phyloP scores from a whole-genome alignment of 2,797 vertebrate species.

The Vireo griseus region DNA sequence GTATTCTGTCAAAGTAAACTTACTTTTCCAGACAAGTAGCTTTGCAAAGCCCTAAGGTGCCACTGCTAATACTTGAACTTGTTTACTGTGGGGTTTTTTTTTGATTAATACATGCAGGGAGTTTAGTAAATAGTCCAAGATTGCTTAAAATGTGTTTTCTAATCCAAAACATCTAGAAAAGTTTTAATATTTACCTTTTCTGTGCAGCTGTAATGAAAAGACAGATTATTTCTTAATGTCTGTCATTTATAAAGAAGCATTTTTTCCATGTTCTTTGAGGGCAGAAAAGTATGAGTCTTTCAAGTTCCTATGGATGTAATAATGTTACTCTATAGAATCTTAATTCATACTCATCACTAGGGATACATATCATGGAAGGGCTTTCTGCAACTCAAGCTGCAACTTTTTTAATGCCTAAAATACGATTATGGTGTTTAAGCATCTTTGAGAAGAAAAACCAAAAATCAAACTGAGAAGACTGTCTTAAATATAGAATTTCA shows the following conservation, averaged over 20 bases:
- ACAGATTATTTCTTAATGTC: neutral
- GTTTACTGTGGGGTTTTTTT: neutral
- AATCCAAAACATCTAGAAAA: neutral
- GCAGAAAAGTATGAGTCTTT: neutral
- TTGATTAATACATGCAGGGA: neutral
- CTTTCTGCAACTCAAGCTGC: neutral
- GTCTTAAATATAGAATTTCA: neutral
- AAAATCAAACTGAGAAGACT: neutral
- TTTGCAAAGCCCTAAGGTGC: neutral
- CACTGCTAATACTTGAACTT: neutral
- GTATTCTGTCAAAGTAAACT: slow-evolving; percentile 40
- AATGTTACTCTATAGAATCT: neutral
- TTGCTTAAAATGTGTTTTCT: neutral
- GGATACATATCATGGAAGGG: neutral
- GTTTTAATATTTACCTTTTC: neutral
- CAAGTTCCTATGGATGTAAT: neutral
- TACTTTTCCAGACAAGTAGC: slow-evolving; percentile 20
- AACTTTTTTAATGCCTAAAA: neutral
- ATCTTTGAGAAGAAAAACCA: neutral
- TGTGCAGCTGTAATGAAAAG: neutral
- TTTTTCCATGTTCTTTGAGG: neutral
- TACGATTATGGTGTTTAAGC: neutral
- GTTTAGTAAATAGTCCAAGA: neutral
- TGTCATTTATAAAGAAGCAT: neutral
- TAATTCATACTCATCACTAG: neutral